phyloP scores from a whole-genome alignment of 2,113 vertebrate species.

The Hassar affinis region DNA sequence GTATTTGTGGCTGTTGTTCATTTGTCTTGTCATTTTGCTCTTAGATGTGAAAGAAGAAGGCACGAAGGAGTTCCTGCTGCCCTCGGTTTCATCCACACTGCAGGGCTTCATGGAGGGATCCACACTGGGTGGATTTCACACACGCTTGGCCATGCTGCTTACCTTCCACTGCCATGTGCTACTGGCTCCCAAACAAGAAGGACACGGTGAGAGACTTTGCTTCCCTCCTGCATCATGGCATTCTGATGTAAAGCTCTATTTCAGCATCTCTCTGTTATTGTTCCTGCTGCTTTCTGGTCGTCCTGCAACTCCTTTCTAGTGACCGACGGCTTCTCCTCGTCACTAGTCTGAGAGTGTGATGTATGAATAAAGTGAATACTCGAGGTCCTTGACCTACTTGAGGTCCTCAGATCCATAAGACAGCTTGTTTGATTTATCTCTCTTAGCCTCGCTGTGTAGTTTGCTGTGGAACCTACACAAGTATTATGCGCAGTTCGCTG shows the following conservation, averaged over 20 bases:
- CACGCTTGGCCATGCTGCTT: slow-evolving; percentile 81
- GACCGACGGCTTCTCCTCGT: no score
- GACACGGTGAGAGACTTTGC: slow-evolving; percentile 74
- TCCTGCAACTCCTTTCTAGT: no score
- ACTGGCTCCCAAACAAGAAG: slow-evolving; percentile 76
- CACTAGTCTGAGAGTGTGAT: no score
- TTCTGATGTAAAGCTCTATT: no score
- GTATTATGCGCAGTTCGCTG: slow-evolving; percentile 91
- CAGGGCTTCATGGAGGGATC: slow-evolving; percentile 93
- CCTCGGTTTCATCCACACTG: slow-evolving; percentile 77
- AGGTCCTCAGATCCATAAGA: no score
- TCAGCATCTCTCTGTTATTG: no score
- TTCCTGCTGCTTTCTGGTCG: no score
- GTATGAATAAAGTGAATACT: no score
- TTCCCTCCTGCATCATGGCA: neutral
- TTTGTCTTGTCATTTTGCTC: neutral
- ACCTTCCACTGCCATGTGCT: slow-evolving; percentile 94
- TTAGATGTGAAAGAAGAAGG: slow-evolving; percentile 29
- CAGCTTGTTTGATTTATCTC: neutral
- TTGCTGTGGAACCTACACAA: slow-evolving; percentile 92
- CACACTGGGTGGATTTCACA: slow-evolving; percentile 83
- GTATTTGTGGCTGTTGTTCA: neutral
- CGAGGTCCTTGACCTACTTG: no score
- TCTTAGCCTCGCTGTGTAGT: slow-evolving; percentile 72
- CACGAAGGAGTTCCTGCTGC: slow-evolving; percentile 63